Base-by-base conservation (phyloP, 2,797 vertebrate species). In the Caiman crocodilus region DNA sequence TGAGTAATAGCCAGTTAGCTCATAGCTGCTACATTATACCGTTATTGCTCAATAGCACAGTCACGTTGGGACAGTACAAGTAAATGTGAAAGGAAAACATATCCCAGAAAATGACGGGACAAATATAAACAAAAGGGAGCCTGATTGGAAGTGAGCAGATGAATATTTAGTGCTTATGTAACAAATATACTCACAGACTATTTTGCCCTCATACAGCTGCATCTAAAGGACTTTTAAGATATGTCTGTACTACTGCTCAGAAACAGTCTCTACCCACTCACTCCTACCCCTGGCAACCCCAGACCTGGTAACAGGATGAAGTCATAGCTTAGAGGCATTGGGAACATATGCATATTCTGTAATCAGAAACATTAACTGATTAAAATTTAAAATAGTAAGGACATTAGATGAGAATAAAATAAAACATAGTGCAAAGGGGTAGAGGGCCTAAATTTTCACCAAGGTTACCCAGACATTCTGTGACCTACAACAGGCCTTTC, bases 11-110 rank as follows among this genome's bases (percentile, higher is more conserved):
- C 85, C 90, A 96, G 93, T 83, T 89, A 88, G 56, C 82, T 93
- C 67, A 81, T 76, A 82, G 69, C 71, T 96, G 90, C 95, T 82
- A 93, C 73, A 56, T 86, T 80, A 88, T 20, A 84, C 79, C 82
- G 50, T 84, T 73, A 74, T 21, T 80, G 82, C 83, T 86, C 89
- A 78, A 65, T 42, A 57, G 25, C 57, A 86, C 1, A 86, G 85
- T 83, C 87, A 82, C 55, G n/a, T 42, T 67, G 42, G 42, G 93
- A 63, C 76, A 84, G 32, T 84, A 7, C 50, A 81, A 90, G 42
- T 32, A 88, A 90, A 73, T 30, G 55, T 35, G 59, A 79, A 57
- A 86, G 69, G 57, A 91, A 92, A 93, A 84, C 63, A 75, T 21
- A 69, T 50, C 69, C 64, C 79, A 74, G 35, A 63, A 84, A 85